Conservation (phyloP, 2,113 vertebrate genomes). For the Nibea coibor region DNA sequence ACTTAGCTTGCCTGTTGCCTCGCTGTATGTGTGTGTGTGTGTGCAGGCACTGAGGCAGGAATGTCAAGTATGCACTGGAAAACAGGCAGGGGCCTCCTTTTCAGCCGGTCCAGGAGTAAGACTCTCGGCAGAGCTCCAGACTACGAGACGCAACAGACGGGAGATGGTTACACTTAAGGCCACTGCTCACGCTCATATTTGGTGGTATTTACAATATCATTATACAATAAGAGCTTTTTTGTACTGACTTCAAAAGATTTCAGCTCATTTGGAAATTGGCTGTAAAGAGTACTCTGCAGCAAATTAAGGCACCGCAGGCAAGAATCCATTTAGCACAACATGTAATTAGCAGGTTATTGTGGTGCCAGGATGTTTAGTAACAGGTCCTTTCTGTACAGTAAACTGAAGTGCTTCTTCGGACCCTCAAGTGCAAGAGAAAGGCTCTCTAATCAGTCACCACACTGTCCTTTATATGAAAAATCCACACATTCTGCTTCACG, state of each 20-base stretch:
- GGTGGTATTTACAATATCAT: slow-evolving; percentile 23
- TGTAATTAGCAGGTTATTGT: slow-evolving; percentile 54
- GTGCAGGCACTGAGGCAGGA: slow-evolving; percentile 67
- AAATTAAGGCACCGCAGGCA: slow-evolving; percentile 14
- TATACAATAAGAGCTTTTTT: slow-evolving; percentile 34
- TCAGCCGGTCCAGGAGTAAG: slow-evolving; percentile 50
- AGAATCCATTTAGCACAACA: slow-evolving; percentile 5
- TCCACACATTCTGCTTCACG: slow-evolving; percentile 30
- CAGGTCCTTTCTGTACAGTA: slow-evolving; percentile 51
- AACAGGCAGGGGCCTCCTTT: slow-evolving; percentile 80
- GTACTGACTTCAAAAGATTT: slow-evolving; percentile 38
- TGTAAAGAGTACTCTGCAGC: slow-evolving; percentile 11
- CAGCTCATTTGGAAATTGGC: slow-evolving; percentile 23
- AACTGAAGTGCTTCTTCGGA: slow-evolving; percentile 37
- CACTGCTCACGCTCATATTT: background rate
- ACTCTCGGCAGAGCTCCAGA: slow-evolving; percentile 45
- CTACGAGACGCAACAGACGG: slow-evolving; percentile 29
- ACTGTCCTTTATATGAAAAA: slow-evolving; percentile 41
- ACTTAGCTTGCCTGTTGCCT: slow-evolving; percentile 43
- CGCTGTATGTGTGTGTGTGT: slow-evolving; percentile 41
- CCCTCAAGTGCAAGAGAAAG: slow-evolving; percentile 14
- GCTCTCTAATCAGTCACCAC: background rate
- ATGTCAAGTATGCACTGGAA: slow-evolving; percentile 81
- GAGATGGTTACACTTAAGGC: slow-evolving; percentile 25
- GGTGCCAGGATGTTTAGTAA: slow-evolving; percentile 13